Evolutionary conservation across 2,888 invertebrate genomes (phyloP).

Genomic region (Ariolimax columbianus): DNA sequence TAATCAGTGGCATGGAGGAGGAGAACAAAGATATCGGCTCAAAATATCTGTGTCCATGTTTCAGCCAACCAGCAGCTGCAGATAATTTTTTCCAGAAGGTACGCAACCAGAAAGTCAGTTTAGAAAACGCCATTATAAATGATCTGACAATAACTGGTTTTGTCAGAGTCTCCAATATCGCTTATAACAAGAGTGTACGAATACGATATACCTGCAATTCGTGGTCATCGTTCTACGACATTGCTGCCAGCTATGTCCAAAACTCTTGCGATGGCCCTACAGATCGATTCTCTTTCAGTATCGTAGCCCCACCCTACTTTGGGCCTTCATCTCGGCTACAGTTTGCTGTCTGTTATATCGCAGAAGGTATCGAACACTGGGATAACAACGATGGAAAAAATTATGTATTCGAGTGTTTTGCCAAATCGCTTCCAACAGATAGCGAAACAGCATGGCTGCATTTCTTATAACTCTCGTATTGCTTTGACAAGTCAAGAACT

Average conservation of each 20-base stretch:
- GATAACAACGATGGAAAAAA: constrained; percentile 75
- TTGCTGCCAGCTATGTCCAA: constrained; percentile 88
- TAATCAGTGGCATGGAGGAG: constrained; percentile 65
- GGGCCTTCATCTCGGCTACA: constrained; percentile 68
- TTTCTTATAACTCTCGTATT: constrained; percentile 70
- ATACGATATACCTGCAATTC: constrained; percentile 91
- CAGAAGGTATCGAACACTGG: constrained; percentile 72
- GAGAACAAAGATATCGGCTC: constrained; percentile 66
- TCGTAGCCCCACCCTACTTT: constrained; percentile 73
- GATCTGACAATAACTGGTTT: constrained; percentile 81
- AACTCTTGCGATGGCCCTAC: constrained; percentile 92
- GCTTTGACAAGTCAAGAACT: too few species aligned
- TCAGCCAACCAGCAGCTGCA: constrained; percentile 89
- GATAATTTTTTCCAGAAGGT: constrained; percentile 87
- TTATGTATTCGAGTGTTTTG: constrained; percentile 75
- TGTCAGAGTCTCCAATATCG: constrained; percentile 92
- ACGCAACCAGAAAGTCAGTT: constrained; percentile 86
- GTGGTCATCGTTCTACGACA: constrained; percentile 91
- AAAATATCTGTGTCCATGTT: constrained; percentile 85
- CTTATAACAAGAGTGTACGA: constrained; percentile 93
- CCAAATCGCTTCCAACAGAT: constrained; percentile 70
- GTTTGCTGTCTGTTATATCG: constrained; percentile 71
- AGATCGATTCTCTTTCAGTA: constrained; percentile 89
- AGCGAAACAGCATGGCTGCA: constrained; percentile 73
- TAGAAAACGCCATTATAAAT: constrained; percentile 88